These are phyloP conservation scores for Atopsyche davidsoni DNA, from an alignment of 1,140 invertebrate genomes.

Conservation along the genomic window DNA sequence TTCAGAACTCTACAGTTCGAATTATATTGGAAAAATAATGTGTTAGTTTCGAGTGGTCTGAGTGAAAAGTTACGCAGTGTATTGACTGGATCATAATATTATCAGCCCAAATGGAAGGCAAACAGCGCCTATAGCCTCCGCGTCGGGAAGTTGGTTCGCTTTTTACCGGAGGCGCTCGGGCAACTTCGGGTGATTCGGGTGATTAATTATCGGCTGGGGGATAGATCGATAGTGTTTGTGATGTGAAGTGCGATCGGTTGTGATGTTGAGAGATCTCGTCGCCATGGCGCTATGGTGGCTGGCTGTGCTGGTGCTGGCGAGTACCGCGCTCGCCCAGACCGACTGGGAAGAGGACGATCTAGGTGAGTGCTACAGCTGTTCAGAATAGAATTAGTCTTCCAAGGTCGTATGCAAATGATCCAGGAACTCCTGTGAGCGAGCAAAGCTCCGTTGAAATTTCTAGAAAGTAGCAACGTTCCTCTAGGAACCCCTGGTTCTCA, in stretches of 20 bases:
- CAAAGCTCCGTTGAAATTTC: too few relatives aligned
- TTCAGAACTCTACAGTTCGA: too few relatives aligned
- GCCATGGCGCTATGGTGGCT: slow-evolving; percentile 7
- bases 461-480: too few relatives aligned
- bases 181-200: slow-evolving; percentile 19
- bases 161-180: slow-evolving; percentile 16
- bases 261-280: slow-evolving; percentile 5
- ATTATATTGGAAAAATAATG: too few relatives aligned
- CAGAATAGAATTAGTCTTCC: too few relatives aligned
- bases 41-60: neutral
- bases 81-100: slow-evolving; percentile 5
- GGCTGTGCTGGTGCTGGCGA: slow-evolving; percentile 5
- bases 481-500: too few relatives aligned
- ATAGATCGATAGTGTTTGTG: neutral
- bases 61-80: slow-evolving; percentile 11
- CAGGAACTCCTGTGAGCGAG: too few relatives aligned
- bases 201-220: slow-evolving; percentile 22
- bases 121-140: slow-evolving; percentile 3
- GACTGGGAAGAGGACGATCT: slow-evolving; percentile 27
- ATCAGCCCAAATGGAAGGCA: slow-evolving; percentile 7
- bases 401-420: too few relatives aligned
- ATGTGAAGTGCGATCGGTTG: slow-evolving; percentile 15
- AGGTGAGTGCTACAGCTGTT: too few relatives aligned
- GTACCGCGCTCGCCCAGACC: slow-evolving; percentile 9
- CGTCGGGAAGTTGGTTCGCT: slow-evolving; percentile 19